These are phyloP conservation scores for Bombyx huttoni DNA, from an alignment of 2,888 invertebrate genomes.

Conservation along the genomic window DNA sequence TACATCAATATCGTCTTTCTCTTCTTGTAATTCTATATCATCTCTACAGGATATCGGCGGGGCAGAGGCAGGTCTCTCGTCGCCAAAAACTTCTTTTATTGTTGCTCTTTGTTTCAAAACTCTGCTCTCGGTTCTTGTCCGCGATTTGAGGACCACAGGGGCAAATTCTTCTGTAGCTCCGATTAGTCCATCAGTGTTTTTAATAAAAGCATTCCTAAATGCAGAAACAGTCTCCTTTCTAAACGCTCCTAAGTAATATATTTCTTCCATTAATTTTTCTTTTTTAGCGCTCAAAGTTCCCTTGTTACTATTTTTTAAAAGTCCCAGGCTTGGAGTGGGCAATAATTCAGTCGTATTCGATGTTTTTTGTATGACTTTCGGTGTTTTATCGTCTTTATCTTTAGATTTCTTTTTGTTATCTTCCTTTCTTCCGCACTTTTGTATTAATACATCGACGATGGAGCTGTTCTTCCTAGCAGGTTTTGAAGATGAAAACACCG, in stretches of 20 bases:
- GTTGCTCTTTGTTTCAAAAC: conserved; percentile 80
- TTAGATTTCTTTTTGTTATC: conserved; percentile 68
- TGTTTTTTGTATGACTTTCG: conserved; percentile 72
- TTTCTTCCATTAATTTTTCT: conserved; percentile 68
- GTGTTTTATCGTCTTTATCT: conserved; percentile 68
- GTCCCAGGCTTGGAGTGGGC: conserved; percentile 75
- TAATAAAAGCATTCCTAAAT: conserved; percentile 77
- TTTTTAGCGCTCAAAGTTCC: conserved; percentile 52
- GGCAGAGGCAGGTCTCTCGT: conserved; percentile 85
- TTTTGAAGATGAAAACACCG: conserved; percentile 74
- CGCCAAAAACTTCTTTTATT: conserved; percentile 86
- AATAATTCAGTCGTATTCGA: conserved; percentile 69
- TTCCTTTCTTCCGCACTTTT: conserved; percentile 75
- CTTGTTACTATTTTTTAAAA: conserved; percentile 49
- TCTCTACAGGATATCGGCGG: conserved; percentile 78
- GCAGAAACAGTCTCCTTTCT: conserved; percentile 78
- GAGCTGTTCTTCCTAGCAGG: conserved; percentile 66
- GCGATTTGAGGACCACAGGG: conserved; percentile 79
- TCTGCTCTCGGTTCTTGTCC: conserved; percentile 83
- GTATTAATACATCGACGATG: conserved; percentile 77
- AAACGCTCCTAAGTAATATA: conserved; percentile 75
- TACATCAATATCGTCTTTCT: conserved; percentile 29
- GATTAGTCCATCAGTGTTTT: conserved; percentile 72
- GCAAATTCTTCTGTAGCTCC: conserved; percentile 76
- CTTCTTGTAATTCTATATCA: conserved; percentile 34